Percentiles rank a stretch among this genome's conserved stretches.
phyloP scores from a whole-genome alignment of 2,113 vertebrate species.

The Chlamydotis undulata region DNA sequence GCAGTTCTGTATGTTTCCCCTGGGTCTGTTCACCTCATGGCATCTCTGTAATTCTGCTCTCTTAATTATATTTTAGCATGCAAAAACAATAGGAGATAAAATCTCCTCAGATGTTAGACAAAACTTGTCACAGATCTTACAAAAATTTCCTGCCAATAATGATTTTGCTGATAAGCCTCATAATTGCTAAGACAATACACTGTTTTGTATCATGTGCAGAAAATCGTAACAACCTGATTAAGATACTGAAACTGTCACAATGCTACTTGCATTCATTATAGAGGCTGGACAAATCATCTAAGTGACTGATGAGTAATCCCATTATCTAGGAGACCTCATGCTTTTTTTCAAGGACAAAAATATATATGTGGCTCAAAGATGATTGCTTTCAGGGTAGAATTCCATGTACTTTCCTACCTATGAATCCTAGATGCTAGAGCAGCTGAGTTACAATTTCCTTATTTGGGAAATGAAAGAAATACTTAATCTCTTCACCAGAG shows the following conservation, averaged over 20 bases:
- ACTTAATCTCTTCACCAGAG: not conserved
- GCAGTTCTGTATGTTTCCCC: not conserved
- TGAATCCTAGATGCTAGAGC: not conserved
- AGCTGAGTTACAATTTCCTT: not conserved
- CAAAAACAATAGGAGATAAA: not conserved
- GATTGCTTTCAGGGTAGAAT: not conserved
- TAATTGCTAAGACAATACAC: not conserved
- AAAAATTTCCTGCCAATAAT: constrained; percentile 5
- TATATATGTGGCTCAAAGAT: not conserved
- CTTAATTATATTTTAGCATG: constrained; percentile 24
- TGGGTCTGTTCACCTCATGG: not conserved
- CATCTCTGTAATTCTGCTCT: not conserved
- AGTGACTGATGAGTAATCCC: not conserved
- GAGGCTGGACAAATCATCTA: not conserved
- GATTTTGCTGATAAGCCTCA: constrained; percentile 26
- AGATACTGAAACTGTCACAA: not conserved
- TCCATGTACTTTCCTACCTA: not conserved
- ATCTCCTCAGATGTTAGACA: not conserved
- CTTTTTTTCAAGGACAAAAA: not conserved
- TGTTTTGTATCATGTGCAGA: not conserved
- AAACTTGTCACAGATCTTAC: not conserved
- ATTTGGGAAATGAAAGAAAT: not conserved
- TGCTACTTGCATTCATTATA: not conserved
- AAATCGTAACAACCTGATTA: constrained; percentile 28
- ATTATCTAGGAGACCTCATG: not conserved